phyloP scores from a whole-genome alignment of 53 echinoderm and acorn worm species.

The Pentamera pediparva region DNA sequence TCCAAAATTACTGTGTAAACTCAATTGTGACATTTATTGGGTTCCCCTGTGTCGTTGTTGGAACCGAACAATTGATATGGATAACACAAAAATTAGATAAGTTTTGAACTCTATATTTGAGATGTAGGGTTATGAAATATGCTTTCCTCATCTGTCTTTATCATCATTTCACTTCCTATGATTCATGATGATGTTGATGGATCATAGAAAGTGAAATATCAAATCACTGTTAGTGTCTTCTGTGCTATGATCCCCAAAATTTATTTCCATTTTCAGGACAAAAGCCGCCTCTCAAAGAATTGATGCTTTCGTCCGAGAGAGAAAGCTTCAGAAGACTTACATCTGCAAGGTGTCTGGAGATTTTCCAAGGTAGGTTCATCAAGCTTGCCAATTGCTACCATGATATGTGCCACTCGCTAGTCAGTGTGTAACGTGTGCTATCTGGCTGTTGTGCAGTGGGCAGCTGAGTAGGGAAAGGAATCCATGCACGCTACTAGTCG shows the following conservation, averaged over 20 bases:
- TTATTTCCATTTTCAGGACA: constrained; percentile 1
- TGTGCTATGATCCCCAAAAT: neutral
- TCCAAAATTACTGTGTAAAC: no score
- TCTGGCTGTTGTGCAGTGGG: neutral
- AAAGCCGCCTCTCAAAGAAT: constrained; percentile 67
- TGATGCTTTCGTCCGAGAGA: constrained; percentile 76
- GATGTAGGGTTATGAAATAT: neutral
- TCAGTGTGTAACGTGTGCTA: neutral
- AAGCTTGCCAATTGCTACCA: neutral
- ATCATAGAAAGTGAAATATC: no score
- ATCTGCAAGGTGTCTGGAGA: constrained; percentile 76
- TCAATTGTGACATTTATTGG: no score
- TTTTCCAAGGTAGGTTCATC: constrained; percentile 81
- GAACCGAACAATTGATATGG: neutral
- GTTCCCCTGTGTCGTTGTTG: no score
- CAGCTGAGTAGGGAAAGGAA: no score
- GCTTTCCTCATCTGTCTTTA: no score
- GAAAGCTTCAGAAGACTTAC: constrained; percentile 74
- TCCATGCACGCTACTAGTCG: neutral
- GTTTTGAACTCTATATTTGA: neutral
- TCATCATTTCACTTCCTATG: no score
- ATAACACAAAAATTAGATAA: neutral
- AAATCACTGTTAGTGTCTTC: no score
- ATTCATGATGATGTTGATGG: no score
- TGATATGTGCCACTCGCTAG: neutral